A percentile compares a stretch with the other conserved stretches of the same genome.
Evolutionary conservation across 2,113 vertebrate species (phyloP).

Genomic region (Menidia beryllina): DNA sequence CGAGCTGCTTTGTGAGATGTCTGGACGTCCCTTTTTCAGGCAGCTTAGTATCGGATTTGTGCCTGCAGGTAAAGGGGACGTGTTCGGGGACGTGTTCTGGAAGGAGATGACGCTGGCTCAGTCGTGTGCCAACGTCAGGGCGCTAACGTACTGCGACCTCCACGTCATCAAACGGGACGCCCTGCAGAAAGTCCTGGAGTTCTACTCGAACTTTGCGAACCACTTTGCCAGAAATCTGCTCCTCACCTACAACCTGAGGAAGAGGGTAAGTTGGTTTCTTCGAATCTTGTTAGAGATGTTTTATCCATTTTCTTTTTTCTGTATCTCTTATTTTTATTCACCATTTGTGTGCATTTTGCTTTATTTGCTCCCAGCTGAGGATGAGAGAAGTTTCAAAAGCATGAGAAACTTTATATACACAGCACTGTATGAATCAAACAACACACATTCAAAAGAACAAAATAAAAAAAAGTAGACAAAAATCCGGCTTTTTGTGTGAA

Average conservation of each 20-base stretch:
- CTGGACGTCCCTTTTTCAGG: too few species aligned
- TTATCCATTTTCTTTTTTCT: neutral
- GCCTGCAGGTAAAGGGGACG: conserved; percentile 91
- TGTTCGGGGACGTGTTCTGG: conserved; percentile 99
- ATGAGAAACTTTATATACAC: too few species aligned
- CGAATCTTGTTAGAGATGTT: neutral
- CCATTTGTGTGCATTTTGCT: neutral
- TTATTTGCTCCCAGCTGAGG: too few species aligned
- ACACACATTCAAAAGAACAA: neutral
- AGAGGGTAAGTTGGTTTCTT: conserved; percentile 84
- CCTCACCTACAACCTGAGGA: conserved; percentile 96
- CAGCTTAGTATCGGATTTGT: too few species aligned
- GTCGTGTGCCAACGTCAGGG: conserved; percentile 94
- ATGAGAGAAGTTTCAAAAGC: too few species aligned
- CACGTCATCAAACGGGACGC: conserved; percentile 95
- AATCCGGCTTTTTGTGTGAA: neutral
- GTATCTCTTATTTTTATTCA: neutral
- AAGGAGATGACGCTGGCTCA: conserved; percentile 93
- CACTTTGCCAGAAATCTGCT: conserved; percentile 95
- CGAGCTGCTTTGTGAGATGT: too few species aligned
- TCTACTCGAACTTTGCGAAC: conserved; percentile 94
- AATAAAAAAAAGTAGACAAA: neutral
- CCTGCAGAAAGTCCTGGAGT: conserved; percentile 96
- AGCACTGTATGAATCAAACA: too few species aligned
- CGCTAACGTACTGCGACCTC: conserved; percentile 96